Conservation (phyloP, 2,888 invertebrate species). For the Tetragonula carbonaria region DNA sequence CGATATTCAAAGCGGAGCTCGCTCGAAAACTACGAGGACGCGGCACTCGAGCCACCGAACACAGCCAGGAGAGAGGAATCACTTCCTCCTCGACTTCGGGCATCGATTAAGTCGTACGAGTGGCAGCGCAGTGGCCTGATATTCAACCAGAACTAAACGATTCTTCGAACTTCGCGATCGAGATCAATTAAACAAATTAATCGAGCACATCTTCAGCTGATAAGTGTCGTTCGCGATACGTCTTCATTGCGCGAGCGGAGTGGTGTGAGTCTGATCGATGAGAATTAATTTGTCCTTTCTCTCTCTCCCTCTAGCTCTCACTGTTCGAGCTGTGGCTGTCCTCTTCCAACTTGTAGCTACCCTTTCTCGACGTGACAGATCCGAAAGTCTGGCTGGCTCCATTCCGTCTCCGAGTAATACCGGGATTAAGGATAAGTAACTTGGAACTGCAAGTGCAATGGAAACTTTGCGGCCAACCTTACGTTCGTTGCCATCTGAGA, state of each 20-base stretch:
- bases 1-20: conserved; percentile 20
- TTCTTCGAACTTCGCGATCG: conserved; percentile 24
- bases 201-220: conserved; percentile 57
- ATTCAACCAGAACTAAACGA: conserved; percentile 7
- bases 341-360: neutral
- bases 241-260: conserved; percentile 49
- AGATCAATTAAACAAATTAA: conserved; percentile 64
- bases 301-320: conserved; percentile 10
- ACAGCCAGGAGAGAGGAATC: neutral
- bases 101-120: conserved; percentile 15
- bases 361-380: conserved; percentile 60
- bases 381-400: conserved; percentile 63
- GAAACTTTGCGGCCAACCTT: conserved; percentile 61
- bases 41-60: neutral
- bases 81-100: conserved; percentile 8
- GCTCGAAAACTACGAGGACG: conserved; percentile 12
- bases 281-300: conserved; percentile 69
- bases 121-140: conserved; percentile 1
- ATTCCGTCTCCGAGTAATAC: conserved; percentile 69
- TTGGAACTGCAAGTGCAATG: conserved; percentile 52
- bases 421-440: conserved; percentile 70
- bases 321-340: conserved; percentile 10
- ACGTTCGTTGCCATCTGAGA: conserved; percentile 36
- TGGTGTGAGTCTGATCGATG: conserved; percentile 64
- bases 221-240: conserved; percentile 61